Base-by-base conservation (phyloP, 2,888 invertebrate species). In the Caenorhabditis auriculariae region DNA sequence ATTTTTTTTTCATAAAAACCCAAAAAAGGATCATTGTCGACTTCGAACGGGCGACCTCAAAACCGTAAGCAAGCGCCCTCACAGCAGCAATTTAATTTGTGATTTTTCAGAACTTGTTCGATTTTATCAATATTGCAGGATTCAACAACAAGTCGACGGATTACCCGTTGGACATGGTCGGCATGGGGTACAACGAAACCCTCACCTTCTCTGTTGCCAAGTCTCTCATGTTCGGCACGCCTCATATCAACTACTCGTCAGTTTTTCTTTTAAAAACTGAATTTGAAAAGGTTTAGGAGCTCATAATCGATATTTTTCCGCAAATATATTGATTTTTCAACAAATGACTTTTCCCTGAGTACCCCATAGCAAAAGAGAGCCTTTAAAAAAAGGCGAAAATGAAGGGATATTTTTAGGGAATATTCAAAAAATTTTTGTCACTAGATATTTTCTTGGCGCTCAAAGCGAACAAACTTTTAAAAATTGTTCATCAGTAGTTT, bases 231-330 rank as follows among this genome's bases (percentile, higher is more conserved):
- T 74, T 74, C 43, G 72, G 72, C 12, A 69, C 68, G 17, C 69
- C 74, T 3, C 62, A 59, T 35, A 56, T 74, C 23, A 72, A 74
- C 47, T 71, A 60, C 51, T 66, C 69, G 71, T 71, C 15, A 55
- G 66, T 57, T 37, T 21, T 51, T 24, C 39, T 1, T 19, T 17
- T 21, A 24, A 41, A 5, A 6, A 24, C 2, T 15, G 6, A 12
- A 9, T 52, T 32, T 37, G 15, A 17, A 41, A 28, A 12, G 7
- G 21, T 29, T 21, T 37, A 6, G n/a, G n/a, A n/a, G n/a, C n/a
- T n/a, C n/a, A n/a, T n/a, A n/a, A n/a, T n/a, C n/a, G n/a, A n/a
- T n/a, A n/a, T n/a, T n/a, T n/a, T n/a, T n/a, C n/a, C n/a, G n/a
- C n/a, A n/a, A n/a, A n/a, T n/a, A n/a, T n/a, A n/a, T n/a, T n/a